phyloP scores from a whole-genome alignment of 2,888 invertebrate genomes.

The Ethmia dodecea region DNA sequence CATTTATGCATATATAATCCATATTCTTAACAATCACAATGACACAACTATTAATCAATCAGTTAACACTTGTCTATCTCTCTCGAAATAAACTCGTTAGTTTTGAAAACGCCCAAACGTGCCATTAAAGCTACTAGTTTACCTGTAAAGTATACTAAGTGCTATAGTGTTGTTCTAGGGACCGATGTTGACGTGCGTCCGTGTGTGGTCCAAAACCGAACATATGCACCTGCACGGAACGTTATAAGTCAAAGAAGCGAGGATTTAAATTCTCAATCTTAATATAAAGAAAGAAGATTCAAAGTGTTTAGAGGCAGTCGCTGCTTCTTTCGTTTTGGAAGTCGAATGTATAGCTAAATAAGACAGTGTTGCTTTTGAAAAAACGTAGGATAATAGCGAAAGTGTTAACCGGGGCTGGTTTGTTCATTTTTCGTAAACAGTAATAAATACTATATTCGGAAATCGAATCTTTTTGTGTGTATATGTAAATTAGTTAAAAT shows the following conservation, averaged over 20 bases:
- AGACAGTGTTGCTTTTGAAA: slow-evolving; percentile 56
- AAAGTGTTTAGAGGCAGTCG: slow-evolving; percentile 17
- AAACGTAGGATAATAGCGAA: slow-evolving; percentile 61
- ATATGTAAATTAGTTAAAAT: slow-evolving; percentile 64
- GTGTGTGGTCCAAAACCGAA: slow-evolving; percentile 66
- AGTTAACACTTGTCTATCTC: too few species aligned
- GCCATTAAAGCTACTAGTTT: slow-evolving; percentile 60
- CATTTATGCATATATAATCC: too few species aligned
- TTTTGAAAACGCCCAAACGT: slow-evolving; percentile 32
- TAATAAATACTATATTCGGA: slow-evolving; percentile 42
- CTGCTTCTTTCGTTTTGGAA: slow-evolving; percentile 19
- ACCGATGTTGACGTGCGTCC: slow-evolving; percentile 61
- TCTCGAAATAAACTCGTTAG: slow-evolving; percentile 15
- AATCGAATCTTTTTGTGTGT: slow-evolving; percentile 30
- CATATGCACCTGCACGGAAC: slow-evolving; percentile 23
- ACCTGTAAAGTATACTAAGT: slow-evolving; percentile 73
- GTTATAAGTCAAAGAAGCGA: slow-evolving; percentile 22
- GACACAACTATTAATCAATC: too few species aligned
- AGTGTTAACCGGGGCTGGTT: slow-evolving; percentile 63
- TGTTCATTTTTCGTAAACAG: slow-evolving; percentile 46
- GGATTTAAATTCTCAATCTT: slow-evolving; percentile 33
- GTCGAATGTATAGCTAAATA: slow-evolving; percentile 37
- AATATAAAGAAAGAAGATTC: slow-evolving; percentile 22
- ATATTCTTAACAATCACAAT: too few species aligned
- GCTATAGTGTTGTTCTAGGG: slow-evolving; percentile 70